A percentile compares a stretch with the other conserved stretches of the same genome.
phyloP scores from a whole-genome alignment of 2,797 vertebrate species.

The Hippopotamyrus pictus region DNA sequence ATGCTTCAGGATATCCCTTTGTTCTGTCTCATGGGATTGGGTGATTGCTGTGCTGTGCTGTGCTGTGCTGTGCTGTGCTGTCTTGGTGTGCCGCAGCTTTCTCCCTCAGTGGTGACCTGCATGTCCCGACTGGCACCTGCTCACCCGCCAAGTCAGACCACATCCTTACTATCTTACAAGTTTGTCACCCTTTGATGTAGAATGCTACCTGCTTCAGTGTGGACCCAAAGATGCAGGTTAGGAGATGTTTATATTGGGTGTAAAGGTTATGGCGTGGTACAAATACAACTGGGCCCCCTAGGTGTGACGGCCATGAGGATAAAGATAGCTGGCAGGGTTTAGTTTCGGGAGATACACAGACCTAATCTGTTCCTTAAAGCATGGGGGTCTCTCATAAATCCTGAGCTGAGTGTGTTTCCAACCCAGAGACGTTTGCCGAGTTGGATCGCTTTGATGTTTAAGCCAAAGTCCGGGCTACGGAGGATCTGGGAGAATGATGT shows the following conservation, averaged over 20 bases:
- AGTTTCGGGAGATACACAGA: background rate
- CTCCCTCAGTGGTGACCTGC: background rate
- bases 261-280: background rate
- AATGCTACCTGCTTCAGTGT: background rate
- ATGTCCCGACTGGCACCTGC: background rate
- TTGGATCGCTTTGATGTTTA: background rate
- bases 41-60: background rate
- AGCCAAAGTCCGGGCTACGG: background rate
- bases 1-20: background rate
- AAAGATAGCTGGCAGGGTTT: background rate
- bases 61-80: background rate
- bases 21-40: background rate
- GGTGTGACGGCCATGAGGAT: background rate
- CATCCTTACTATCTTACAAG: background rate
- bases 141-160: background rate
- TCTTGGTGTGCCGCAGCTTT: background rate
- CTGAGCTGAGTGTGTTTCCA: background rate
- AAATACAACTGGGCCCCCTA: background rate
- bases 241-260: background rate
- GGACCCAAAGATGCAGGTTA: background rate
- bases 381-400: background rate
- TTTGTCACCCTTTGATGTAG: background rate
- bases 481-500: background rate
- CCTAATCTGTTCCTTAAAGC: background rate
- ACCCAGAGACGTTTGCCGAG: background rate